phyloP scores from a whole-genome alignment of 2,888 invertebrate genomes.

The Sinodicranocentrus sp. region DNA sequence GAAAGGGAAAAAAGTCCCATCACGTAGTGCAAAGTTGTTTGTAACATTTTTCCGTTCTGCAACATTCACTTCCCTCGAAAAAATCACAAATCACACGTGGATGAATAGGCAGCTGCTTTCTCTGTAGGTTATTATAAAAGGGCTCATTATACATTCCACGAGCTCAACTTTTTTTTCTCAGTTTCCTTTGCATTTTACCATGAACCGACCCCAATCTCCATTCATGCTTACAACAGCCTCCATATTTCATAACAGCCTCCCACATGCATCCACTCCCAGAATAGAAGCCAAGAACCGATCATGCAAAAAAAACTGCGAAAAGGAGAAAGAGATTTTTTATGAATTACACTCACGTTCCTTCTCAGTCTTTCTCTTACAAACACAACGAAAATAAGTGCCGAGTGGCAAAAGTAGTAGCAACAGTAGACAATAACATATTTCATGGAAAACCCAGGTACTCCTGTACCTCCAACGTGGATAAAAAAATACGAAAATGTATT shows the following conservation, averaged over 20 bases:
- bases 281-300: slow-evolving; percentile 44
- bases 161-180: slow-evolving; percentile 10
- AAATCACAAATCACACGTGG: slow-evolving; percentile 46
- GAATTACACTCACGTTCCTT: slow-evolving; percentile 65
- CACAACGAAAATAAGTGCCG: slow-evolving; percentile 29
- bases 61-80: slow-evolving; percentile 36
- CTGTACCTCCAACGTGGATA: not conserved
- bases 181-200: slow-evolving; percentile 18
- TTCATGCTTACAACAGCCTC: slow-evolving; percentile 58
- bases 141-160: slow-evolving; percentile 4
- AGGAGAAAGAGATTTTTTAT: slow-evolving; percentile 53
- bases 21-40: slow-evolving; percentile 26
- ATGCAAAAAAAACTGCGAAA: slow-evolving; percentile 23
- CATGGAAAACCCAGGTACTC: not conserved
- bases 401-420: slow-evolving; percentile 30
- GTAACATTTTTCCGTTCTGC: slow-evolving; percentile 46
- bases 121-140: not conserved
- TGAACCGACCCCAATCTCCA: slow-evolving; percentile 66
- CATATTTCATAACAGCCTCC: slow-evolving; percentile 17
- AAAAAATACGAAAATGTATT: not conserved
- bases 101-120: slow-evolving; percentile 34
- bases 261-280: slow-evolving; percentile 6
- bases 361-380: slow-evolving; percentile 26
- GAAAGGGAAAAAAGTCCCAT: slow-evolving; percentile 17
- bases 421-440: not conserved